Conservation (phyloP, 2,113 vertebrate species). For the Enhydra lutris region DNA sequence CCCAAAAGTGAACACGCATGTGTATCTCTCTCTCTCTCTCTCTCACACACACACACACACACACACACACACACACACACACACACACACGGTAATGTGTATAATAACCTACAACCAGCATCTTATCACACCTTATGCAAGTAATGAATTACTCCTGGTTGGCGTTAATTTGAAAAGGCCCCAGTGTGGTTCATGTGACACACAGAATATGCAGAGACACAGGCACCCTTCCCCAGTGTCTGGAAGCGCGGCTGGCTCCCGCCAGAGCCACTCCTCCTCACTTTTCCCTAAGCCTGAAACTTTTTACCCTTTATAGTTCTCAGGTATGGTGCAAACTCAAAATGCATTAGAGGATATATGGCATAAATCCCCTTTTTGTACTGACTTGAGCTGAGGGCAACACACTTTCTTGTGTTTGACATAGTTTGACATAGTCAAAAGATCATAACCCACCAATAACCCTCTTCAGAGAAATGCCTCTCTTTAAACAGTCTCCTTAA, state of each 20-base stretch:
- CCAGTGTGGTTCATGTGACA: not conserved
- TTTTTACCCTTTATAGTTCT: not conserved
- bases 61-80: too few relatives aligned
- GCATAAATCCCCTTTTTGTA: not conserved
- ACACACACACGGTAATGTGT: not conserved
- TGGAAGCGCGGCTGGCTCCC: not conserved
- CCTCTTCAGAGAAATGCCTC: not conserved
- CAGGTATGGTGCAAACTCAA: not conserved
- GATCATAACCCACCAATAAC: not conserved
- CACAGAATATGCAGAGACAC: not conserved
- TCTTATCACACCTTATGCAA: not conserved
- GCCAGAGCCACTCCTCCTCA: not conserved
- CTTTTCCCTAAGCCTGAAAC: not conserved
- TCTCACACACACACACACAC: too few relatives aligned
- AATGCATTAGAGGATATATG: not conserved
- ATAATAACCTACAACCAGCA: not conserved
- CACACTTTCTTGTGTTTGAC: too few relatives aligned
- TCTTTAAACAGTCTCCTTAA: not conserved
- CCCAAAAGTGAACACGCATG: not conserved
- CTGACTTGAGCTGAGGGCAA: not conserved
- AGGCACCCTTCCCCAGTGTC: not conserved
- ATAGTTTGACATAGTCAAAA: not conserved
- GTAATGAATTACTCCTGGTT: not conserved
- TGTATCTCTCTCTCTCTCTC: too few relatives aligned
- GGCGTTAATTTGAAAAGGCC: not conserved